Conservation (phyloP, 2,113 vertebrate genomes). For the cattle (Bos taurus) region DNA sequence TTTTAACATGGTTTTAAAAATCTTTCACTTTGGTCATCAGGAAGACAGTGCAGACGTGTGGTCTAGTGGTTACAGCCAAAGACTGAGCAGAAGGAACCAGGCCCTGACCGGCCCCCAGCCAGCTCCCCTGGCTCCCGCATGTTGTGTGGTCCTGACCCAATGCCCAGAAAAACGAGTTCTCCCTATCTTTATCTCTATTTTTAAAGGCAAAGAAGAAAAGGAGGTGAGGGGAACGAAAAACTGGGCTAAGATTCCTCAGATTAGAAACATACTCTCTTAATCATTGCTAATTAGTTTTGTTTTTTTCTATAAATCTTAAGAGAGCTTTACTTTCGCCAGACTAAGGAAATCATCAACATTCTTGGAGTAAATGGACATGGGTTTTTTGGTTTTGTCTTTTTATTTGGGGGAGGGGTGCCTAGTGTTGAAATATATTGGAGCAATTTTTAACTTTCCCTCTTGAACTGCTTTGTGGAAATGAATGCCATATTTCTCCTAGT, state of each 20-base stretch:
- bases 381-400: background rate
- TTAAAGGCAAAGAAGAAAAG: background rate
- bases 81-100: background rate
- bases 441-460: background rate
- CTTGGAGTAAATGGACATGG: background rate
- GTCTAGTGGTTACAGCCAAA: slow-evolving; percentile 40
- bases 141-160: slow-evolving; percentile 55
- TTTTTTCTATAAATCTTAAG: background rate
- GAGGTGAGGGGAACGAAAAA: background rate
- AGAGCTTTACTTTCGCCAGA: background rate
- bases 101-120: background rate
- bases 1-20: slow-evolving; percentile 38
- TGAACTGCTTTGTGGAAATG: background rate
- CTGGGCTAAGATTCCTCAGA: background rate
- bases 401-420: background rate
- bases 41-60: background rate
- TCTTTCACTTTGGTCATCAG: background rate
- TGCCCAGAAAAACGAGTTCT: background rate
- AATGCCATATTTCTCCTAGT: background rate
- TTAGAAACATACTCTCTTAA: slow-evolving; percentile 35
- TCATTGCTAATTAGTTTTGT: background rate
- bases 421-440: background rate
- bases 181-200: background rate
- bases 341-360: background rate
- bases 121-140: background rate